Evolutionary conservation across 2,113 vertebrate species (phyloP), one percentile per base, ranked within the genome.

Genomic region (Alouatta palliata): DNA sequence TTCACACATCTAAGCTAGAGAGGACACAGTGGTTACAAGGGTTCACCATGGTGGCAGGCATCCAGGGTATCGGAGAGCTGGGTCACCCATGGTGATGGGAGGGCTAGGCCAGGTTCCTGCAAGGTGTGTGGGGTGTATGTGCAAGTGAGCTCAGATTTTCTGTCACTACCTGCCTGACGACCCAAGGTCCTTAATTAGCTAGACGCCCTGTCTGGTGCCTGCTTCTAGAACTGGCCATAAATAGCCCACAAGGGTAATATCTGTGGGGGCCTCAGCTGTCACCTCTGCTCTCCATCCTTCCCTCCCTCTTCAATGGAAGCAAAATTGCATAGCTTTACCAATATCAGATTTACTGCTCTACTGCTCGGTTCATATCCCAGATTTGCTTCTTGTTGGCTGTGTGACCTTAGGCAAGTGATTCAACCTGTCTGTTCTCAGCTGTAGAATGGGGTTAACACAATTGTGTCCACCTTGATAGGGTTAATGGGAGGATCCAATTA

Each of bases 11-110:
- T 75, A 47, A 87, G 54, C 76, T 86, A 14, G 35, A 30, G 43
- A 85, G 49, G 56, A 49, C 14, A 0, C 3, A 35, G 8, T 0
- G 0, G 16, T 40, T 35, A 20, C 43, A 30, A 52, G 14, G 40
- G 40, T 9, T 27, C 16, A 54, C 13, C 23, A 27, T 23, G 47
- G 56, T 4, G 1, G 11, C 40, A 70, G 83, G 19, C 6, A 37
- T 6, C 37, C 54, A 56, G 45, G 25, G 64, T 45, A 20, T n/a
- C 3, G 5, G 40, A 40, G 16, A 20, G 6, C 64, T 83, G 70
- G 77, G 40, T 21, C 47, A 32, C 20, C 77, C 45, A 45, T 56
- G 71, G 40, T 56, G 56, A 75, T 1, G 8, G 54, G 37, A 17
- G 10, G 16, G 80, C 25, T 37, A 45, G 27, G 25, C 49, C 27